phyloP scores from a whole-genome alignment of 2,113 vertebrate species.

The Nettapus auritus region DNA sequence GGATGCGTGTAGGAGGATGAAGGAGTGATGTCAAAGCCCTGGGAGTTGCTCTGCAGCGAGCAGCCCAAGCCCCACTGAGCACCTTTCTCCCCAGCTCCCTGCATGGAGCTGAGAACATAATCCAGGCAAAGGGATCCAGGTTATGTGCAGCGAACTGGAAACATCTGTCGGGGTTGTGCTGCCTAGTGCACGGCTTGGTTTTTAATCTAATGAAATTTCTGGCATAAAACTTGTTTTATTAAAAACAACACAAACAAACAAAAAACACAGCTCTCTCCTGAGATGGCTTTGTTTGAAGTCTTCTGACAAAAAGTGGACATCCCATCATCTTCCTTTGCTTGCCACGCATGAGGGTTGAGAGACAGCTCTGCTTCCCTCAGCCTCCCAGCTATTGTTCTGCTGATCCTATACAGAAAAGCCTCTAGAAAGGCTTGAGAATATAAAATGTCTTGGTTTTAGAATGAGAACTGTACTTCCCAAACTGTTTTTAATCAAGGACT shows the following conservation, averaged over 20 bases:
- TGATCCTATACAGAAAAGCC: neutral
- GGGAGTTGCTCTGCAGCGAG: neutral
- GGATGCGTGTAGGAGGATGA: neutral
- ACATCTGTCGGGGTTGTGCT: neutral
- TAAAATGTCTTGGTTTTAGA: neutral
- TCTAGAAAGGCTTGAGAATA: neutral
- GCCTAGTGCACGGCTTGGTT: fast-evolving
- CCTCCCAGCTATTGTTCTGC: neutral
- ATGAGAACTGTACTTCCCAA: neutral
- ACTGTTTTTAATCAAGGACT: neutral
- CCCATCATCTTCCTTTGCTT: neutral
- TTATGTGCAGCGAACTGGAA: neutral
- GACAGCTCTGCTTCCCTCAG: neutral
- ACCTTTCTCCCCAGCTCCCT: fast-evolving
- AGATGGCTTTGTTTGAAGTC: neutral
- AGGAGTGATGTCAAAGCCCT: neutral
- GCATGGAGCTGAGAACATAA: neutral
- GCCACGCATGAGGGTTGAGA: fast-evolving
- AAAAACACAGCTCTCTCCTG: neutral
- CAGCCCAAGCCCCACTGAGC: neutral
- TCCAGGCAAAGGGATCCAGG: neutral
- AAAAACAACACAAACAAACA: neutral
- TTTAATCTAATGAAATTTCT: neutral
- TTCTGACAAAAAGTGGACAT: neutral
- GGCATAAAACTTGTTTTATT: neutral